phyloP scores from a whole-genome alignment of 2,113 vertebrate genomes.

The Lepisosteus oculatus region DNA sequence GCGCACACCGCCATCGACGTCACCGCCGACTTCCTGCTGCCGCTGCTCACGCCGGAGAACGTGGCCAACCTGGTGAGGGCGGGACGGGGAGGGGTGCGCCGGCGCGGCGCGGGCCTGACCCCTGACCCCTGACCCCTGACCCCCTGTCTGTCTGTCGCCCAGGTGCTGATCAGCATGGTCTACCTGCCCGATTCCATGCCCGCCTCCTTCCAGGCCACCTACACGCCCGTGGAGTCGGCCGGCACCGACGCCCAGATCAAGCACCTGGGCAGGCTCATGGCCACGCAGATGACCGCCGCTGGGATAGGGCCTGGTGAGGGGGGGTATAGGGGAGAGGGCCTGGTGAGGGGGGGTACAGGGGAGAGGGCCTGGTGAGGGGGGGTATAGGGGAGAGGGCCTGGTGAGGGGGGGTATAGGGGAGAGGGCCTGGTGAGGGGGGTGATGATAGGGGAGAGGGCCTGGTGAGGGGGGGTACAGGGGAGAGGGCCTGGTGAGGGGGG shows the following conservation, averaged over 20 bases:
- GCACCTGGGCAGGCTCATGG: conserved; percentile 84
- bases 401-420: no score
- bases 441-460: no score
- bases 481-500: no score
- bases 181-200: conserved; percentile 94
- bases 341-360: no score
- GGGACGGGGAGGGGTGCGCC: neutral
- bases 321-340: no score
- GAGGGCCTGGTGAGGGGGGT: no score
- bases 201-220: conserved; percentile 93
- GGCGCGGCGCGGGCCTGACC: neutral
- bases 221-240: conserved; percentile 91
- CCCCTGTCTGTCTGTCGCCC: neutral
- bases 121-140: neutral
- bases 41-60: conserved; percentile 78
- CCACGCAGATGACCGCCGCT: conserved; percentile 82
- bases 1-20: conserved; percentile 84
- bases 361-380: no score
- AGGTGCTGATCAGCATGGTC: conserved; percentile 98
- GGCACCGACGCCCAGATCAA: conserved; percentile 92
- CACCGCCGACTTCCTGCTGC: conserved; percentile 84
- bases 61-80: conserved; percentile 84
- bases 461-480: no score
- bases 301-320: conserved; percentile 78
- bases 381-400: no score